These are phyloP conservation scores for Crotalus adamanteus DNA, from an alignment of 2,797 vertebrate species.

Conservation along the genomic window DNA sequence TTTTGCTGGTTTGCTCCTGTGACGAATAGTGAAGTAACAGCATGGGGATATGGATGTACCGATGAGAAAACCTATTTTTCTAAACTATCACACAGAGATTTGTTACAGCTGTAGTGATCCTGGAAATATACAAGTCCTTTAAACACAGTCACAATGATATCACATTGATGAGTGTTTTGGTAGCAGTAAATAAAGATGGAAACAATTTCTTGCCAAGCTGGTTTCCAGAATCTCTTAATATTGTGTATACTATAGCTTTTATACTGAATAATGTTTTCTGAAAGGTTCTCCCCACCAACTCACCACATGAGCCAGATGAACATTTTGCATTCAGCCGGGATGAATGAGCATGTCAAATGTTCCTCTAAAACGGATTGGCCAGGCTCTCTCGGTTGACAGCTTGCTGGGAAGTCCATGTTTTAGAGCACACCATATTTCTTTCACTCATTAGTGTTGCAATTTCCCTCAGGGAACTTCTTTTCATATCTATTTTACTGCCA, in stretches of 20 bases:
- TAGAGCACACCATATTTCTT: neutral
- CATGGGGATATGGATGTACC: neutral
- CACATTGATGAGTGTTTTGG: neutral
- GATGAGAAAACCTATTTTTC: neutral
- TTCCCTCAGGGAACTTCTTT: neutral
- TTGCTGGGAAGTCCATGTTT: conserved; percentile 5
- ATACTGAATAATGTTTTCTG: neutral
- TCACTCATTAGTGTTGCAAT: conserved; percentile 8
- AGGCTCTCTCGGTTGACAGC: neutral
- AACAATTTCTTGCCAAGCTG: neutral
- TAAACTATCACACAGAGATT: neutral
- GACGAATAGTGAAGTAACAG: neutral
- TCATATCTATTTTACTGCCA: neutral
- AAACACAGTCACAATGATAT: neutral
- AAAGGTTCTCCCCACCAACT: neutral
- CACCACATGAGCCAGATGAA: neutral
- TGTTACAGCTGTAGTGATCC: neutral
- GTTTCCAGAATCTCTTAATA: neutral
- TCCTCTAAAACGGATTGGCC: neutral
- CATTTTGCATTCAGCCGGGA: conserved; percentile 8
- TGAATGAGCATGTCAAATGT: conserved; percentile 27
- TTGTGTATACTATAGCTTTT: neutral
- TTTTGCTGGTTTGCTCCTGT: neutral
- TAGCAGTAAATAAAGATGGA: neutral
- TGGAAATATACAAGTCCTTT: neutral